phyloP scores from a whole-genome alignment of 2,113 vertebrate genomes.

The Poeciliopsis prolifica region DNA sequence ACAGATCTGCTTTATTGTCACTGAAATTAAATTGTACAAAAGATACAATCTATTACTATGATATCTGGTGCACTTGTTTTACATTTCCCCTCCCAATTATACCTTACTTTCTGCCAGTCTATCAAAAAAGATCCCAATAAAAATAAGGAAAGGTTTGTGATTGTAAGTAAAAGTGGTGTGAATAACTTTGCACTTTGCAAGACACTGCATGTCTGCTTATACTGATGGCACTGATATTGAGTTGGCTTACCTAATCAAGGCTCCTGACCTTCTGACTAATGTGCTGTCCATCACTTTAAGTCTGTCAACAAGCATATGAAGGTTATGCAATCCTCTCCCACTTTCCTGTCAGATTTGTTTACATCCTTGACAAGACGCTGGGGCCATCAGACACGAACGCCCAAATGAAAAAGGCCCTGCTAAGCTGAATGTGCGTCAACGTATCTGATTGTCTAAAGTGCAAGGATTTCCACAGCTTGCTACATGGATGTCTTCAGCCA shows the following conservation, averaged over 20 bases:
- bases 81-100: too few relatives aligned
- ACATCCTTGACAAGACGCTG: slow-evolving; percentile 25
- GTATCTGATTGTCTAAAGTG: slow-evolving; percentile 41
- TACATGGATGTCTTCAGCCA: slow-evolving; percentile 48
- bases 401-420: slow-evolving; percentile 26
- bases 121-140: too few relatives aligned
- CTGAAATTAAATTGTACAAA: too few relatives aligned
- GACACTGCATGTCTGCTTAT: neutral
- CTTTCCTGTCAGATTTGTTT: slow-evolving; percentile 32
- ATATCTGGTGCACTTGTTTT: neutral
- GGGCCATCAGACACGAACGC: slow-evolving; percentile 27
- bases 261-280: slow-evolving; percentile 40
- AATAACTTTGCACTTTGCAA: neutral
- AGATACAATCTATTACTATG: too few relatives aligned
- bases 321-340: slow-evolving; percentile 45
- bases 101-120: too few relatives aligned
- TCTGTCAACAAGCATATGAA: slow-evolving; percentile 59
- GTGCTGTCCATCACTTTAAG: slow-evolving; percentile 61
- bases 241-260: slow-evolving; percentile 21
- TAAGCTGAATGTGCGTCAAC: slow-evolving; percentile 52
- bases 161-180: neutral
- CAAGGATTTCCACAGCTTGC: slow-evolving; percentile 42
- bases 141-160: too few relatives aligned
- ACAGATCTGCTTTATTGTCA: too few relatives aligned
- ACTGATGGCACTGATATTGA: slow-evolving; percentile 38